Evolutionary conservation across 2,113 vertebrate genomes (phyloP).

Genomic region (Tympanuchus pallidicinctus): DNA sequence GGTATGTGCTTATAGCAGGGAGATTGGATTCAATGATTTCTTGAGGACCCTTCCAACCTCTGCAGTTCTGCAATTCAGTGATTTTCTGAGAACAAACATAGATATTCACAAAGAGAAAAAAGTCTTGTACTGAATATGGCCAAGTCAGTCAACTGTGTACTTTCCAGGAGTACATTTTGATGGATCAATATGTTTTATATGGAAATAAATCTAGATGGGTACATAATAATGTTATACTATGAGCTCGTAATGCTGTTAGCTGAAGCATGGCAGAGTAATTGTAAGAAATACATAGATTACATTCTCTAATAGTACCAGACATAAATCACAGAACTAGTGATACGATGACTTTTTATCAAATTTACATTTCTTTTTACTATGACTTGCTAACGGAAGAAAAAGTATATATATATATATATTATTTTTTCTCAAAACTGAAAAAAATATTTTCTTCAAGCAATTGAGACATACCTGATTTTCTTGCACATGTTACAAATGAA

Average conservation of each 20-base stretch:
- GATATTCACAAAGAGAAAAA: neutral
- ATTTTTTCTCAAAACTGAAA: neutral
- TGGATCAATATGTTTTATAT: slow-evolving; percentile 14
- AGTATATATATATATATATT: neutral
- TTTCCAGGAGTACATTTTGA: neutral
- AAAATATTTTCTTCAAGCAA: neutral
- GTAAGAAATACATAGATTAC: neutral
- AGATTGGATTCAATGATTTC: too few species aligned
- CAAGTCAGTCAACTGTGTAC: neutral
- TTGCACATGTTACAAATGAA: neutral
- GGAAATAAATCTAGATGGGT: neutral
- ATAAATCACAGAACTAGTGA: neutral
- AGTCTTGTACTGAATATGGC: neutral
- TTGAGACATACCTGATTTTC: neutral
- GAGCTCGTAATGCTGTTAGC: neutral
- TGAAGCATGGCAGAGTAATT: slow-evolving; percentile 2
- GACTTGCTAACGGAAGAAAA: neutral
- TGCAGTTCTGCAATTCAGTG: too few species aligned
- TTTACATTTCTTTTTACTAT: neutral
- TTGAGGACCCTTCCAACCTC: too few species aligned
- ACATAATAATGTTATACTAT: neutral
- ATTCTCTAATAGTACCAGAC: neutral
- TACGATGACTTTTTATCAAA: neutral
- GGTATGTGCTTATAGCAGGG: too few species aligned
- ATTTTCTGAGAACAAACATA: neutral